These are phyloP conservation scores for Oscheius sp. DNA, from an alignment of 2,888 invertebrate species.

Conservation along the genomic window DNA sequence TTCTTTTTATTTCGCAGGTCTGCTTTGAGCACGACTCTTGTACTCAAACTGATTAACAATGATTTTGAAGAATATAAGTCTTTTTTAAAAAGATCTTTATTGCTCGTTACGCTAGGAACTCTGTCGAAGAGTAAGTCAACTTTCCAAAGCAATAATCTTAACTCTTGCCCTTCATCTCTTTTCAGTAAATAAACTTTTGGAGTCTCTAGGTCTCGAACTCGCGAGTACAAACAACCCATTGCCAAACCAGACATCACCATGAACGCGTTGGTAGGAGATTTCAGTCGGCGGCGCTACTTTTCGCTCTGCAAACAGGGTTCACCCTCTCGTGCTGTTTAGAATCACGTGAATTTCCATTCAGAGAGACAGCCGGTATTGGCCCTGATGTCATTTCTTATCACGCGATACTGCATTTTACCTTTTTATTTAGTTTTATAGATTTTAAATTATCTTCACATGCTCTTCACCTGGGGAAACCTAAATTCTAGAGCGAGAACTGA, in stretches of 20 bases:
- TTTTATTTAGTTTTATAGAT: no score
- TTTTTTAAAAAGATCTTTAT: no score
- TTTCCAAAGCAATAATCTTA: neutral
- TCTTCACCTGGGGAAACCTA: neutral
- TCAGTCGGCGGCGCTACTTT: constrained; percentile 12
- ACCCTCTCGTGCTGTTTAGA: neutral
- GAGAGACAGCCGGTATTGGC: neutral
- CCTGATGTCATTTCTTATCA: constrained; percentile 13
- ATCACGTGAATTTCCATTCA: constrained; percentile 16
- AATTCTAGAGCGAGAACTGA: neutral
- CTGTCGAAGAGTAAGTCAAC: neutral
- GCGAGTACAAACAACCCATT: no score
- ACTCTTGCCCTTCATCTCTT: neutral
- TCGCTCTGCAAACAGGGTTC: constrained; percentile 24
- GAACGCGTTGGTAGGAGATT: constrained; percentile 12
- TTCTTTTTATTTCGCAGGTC: no score
- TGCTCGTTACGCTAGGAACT: no score
- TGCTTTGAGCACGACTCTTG: no score
- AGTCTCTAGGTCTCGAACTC: no score
- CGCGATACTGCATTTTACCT: no score
- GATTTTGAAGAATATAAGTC: no score
- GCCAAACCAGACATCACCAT: neutral
- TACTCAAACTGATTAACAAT: no score
- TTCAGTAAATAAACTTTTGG: no score
- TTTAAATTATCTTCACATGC: neutral